Conservation (phyloP, 2,888 invertebrate genomes). For the Pedicia rivosa region DNA sequence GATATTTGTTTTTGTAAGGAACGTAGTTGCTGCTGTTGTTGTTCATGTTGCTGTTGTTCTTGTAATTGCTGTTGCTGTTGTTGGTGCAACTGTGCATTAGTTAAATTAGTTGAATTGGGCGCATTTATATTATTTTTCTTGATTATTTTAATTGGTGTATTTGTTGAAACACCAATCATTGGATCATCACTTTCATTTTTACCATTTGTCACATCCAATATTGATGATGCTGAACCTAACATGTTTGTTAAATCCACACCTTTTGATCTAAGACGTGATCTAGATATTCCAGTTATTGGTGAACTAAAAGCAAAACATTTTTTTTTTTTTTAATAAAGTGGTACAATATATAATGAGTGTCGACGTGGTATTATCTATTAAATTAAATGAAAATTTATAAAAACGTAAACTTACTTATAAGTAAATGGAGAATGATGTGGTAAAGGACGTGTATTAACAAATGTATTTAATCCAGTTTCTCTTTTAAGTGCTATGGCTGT, state of each 20-base stretch:
- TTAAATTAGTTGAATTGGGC: conserved; percentile 7
- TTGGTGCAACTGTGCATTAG: conserved; percentile 12
- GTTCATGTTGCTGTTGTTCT: conserved; percentile 10
- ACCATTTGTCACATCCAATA: background rate
- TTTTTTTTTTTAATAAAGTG: no score
- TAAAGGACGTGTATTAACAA: conserved; percentile 13
- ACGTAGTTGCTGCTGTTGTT: conserved; percentile 16
- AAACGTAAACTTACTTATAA: conserved; percentile 11
- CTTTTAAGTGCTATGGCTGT: conserved; percentile 57
- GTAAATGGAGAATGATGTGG: conserved; percentile 29
- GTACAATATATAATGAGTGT: no score
- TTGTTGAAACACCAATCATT: background rate
- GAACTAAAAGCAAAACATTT: no score
- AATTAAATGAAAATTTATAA: background rate
- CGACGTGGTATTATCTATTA: background rate
- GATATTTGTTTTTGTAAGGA: conserved; percentile 37
- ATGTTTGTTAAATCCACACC: background rate
- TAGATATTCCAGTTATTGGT: conserved; percentile 18
- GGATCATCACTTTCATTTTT: conserved; percentile 1
- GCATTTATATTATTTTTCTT: conserved; percentile 16
- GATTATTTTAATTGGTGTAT: conserved; percentile 22
- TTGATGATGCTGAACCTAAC: background rate
- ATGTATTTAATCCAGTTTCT: conserved; percentile 51
- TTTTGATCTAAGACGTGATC: conserved; percentile 20
- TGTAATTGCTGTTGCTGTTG: no score